phyloP scores from a whole-genome alignment of 1,140 invertebrate genomes.

The Trichogramma pretiosum region DNA sequence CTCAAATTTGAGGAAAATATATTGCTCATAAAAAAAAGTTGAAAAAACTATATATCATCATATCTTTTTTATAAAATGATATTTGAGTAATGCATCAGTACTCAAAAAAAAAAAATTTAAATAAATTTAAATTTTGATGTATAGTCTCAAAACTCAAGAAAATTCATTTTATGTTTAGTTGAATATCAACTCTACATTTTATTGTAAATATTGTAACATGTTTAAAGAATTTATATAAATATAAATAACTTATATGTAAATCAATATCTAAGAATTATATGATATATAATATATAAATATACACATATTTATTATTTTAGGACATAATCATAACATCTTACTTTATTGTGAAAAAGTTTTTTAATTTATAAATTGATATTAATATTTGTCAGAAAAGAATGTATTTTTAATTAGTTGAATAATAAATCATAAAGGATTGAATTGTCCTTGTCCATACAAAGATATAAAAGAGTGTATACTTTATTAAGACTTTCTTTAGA shows the following conservation, averaged over 20 bases:
- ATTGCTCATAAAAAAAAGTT: slow-evolving; percentile 9
- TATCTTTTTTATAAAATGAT: slow-evolving; percentile 12
- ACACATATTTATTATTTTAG: slow-evolving; percentile 34
- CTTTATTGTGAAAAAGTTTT: slow-evolving; percentile 30
- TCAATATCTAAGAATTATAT: slow-evolving; percentile 27
- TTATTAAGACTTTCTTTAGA: slow-evolving; percentile 11
- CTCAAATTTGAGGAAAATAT: slow-evolving; percentile 12
- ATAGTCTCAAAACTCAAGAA: slow-evolving; percentile 7
- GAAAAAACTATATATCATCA: slow-evolving; percentile 16
- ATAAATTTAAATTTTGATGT: slow-evolving; percentile 9
- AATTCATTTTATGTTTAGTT: slow-evolving; percentile 21
- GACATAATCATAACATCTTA: slow-evolving; percentile 27
- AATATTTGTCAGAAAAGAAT: slow-evolving; percentile 30
- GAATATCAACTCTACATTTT: slow-evolving; percentile 27
- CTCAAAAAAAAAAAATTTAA: slow-evolving; percentile 8
- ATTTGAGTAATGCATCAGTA: slow-evolving; percentile 9
- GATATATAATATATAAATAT: slow-evolving; percentile 35
- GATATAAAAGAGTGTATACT: slow-evolving; percentile 37
- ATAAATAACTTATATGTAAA: no score
- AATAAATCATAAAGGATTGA: slow-evolving; percentile 26
- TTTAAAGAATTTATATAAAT: slow-evolving; percentile 32
- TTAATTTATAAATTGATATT: slow-evolving; percentile 33
- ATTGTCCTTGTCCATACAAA: slow-evolving; percentile 33
- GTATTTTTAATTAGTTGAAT: slow-evolving; percentile 42
- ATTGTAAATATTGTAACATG: slow-evolving; percentile 43